Base-by-base conservation (phyloP, 1,140 invertebrate genomes). In the Apis laboriosa region DNA sequence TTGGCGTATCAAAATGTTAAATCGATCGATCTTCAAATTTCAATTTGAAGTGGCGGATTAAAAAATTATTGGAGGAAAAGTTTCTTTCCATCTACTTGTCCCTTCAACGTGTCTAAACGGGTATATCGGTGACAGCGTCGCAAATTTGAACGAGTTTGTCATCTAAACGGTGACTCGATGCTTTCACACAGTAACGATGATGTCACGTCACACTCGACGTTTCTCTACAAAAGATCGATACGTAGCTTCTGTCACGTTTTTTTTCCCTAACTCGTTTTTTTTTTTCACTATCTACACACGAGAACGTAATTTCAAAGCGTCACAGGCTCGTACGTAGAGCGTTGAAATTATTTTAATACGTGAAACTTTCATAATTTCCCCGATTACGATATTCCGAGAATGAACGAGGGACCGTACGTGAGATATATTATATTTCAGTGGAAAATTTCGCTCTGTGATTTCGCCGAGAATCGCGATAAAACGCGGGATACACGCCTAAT, bases 371-470 rank as follows among this genome's bases (percentile, higher is more conserved):
- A 68, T 81, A 67, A 81, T 76, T 43, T 67, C 17, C 61, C 1
- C 53, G 53, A 81, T 81, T 51, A 66, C n/a, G 61, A 13, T 76
- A 76, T 81, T 81, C 72, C 5, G 55, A 43, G 24, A 80, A 80
- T 28, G 68, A 73, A 63, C 51, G 5, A 17, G n/a, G 28, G 28
- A 34, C 24, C 17, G 8, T 34, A 19, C 24, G 7, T 43, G 12
- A 1, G 61, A 21, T 28, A 56, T 81, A 81, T 81, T 68, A 67
- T 81, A 81, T 81, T 81, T 76, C 72, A 9, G 9, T 1, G 15
- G 17, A 81, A 75, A 66, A 75, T 74, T 34, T 21, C 21, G 13
- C 28, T 5, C 68, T 73, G 24, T 15, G 67, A 73, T 78, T 71
- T 24, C 66, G 43, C 63, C n/a, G 21, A 68, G 76, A 1, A 68